Conservation (phyloP, 2,797 vertebrate species). For the Petrocephalus schoutedeni region DNA sequence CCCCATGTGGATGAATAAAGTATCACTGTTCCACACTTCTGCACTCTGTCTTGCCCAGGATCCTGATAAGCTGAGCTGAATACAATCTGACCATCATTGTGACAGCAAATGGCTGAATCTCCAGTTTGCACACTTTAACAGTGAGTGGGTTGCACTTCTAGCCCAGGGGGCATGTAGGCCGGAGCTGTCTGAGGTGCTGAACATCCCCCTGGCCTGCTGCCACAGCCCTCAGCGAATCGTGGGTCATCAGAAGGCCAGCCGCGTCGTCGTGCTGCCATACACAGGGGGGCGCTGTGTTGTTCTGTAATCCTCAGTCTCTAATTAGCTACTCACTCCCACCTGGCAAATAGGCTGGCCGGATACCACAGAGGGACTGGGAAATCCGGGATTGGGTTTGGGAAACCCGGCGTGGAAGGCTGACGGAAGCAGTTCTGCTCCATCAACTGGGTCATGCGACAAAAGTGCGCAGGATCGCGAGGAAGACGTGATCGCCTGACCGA, state of each 20-base stretch:
- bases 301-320: too few species aligned
- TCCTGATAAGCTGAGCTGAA: background rate
- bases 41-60: background rate
- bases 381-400: too few species aligned
- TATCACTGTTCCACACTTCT: background rate
- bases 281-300: background rate
- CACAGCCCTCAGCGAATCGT: background rate
- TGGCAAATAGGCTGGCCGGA: too few species aligned
- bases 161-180: background rate
- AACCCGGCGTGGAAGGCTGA: too few species aligned
- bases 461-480: background rate
- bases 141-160: background rate
- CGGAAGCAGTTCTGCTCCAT: background rate
- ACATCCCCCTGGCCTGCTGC: background rate
- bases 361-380: too few species aligned
- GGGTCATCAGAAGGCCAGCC: background rate
- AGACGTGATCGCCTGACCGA: background rate
- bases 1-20: background rate
- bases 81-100: background rate
- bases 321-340: too few species aligned
- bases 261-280: too few species aligned
- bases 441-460: background rate
- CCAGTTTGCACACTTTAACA: background rate
- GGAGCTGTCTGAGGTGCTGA: conserved; percentile 1
- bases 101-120: background rate